Percentiles rank a stretch among this genome's conserved stretches.
Evolutionary conservation across 2,888 invertebrate species (phyloP).

Genomic region (Drosophila gaucha): DNA sequence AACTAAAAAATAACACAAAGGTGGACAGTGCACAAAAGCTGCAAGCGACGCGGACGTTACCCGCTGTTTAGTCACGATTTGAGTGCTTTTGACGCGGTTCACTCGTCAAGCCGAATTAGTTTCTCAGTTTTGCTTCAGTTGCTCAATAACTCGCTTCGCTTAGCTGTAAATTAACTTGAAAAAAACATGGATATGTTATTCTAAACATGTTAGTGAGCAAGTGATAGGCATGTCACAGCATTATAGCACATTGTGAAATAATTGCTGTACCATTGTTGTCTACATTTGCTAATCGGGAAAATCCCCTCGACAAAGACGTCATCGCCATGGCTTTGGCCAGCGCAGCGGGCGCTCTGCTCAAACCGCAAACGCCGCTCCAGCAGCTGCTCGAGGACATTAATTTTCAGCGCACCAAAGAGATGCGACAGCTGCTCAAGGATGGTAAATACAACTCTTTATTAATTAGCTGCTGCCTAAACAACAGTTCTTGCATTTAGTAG

Average conservation of each 20-base stretch:
- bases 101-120: conserved; percentile 17
- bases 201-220: conserved; percentile 10
- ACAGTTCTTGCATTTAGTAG: too few species aligned
- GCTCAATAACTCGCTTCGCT: conserved; percentile 14
- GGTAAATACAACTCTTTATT: conserved; percentile 86
- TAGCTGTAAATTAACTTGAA: conserved; percentile 3
- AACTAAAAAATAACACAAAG: conserved; percentile 33
- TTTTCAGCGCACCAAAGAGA: conserved; percentile 96
- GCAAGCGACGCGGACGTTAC: conserved; percentile 30
- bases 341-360: conserved; percentile 82
- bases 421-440: conserved; percentile 94
- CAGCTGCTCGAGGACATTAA: conserved; percentile 95
- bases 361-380: conserved; percentile 89
- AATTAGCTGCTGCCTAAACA: too few species aligned
- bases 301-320: conserved; percentile 20
- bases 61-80: conserved; percentile 13
- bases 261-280: conserved; percentile 1
- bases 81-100: conserved; percentile 20
- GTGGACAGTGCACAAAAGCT: conserved; percentile 37
- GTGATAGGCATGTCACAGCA: conserved; percentile 11
- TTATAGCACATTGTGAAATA: conserved; percentile 59
- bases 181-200: conserved; percentile 11
- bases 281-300: conserved; percentile 16
- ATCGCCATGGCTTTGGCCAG: conserved; percentile 80
- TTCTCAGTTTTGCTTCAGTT: conserved; percentile 20